Percentiles rank a stretch among this genome's conserved stretches.
phyloP scores from a whole-genome alignment of 2,797 vertebrate genomes.

The Peromyscus nudipes region DNA sequence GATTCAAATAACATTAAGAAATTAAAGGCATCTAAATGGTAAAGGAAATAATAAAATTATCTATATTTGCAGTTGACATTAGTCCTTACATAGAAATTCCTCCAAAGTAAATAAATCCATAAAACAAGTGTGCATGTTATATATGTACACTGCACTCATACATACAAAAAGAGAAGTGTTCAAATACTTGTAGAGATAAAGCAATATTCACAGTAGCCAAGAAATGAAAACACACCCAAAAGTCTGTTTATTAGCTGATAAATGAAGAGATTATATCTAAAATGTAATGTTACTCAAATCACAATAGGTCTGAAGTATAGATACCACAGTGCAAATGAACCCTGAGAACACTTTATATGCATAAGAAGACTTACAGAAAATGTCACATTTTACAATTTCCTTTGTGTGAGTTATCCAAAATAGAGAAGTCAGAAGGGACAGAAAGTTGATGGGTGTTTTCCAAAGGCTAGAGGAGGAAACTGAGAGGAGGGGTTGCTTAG shows the following conservation, averaged over 20 bases:
- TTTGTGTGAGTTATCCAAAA: neutral
- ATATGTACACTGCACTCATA: neutral
- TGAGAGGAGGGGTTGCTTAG: neutral
- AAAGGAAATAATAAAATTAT: neutral
- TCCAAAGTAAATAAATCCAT: neutral
- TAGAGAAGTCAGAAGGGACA: neutral
- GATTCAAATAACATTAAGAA: neutral
- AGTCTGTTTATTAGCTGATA: neutral
- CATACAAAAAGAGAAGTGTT: neutral
- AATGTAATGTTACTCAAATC: neutral
- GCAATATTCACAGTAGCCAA: neutral
- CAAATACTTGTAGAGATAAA: neutral
- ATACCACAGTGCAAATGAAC: neutral
- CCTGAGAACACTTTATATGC: neutral
- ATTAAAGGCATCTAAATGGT: neutral
- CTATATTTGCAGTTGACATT: neutral
- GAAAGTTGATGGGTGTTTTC: neutral
- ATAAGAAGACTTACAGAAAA: neutral
- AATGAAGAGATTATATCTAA: neutral
- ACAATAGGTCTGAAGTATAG: neutral
- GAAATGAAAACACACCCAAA: neutral
- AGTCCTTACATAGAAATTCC: neutral
- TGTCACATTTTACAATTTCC: neutral
- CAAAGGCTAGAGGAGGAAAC: neutral
- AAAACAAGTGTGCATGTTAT: neutral